These are phyloP conservation scores for Mohoua ochrocephala DNA, from an alignment of 2,113 vertebrate species.

Conservation along the genomic window DNA sequence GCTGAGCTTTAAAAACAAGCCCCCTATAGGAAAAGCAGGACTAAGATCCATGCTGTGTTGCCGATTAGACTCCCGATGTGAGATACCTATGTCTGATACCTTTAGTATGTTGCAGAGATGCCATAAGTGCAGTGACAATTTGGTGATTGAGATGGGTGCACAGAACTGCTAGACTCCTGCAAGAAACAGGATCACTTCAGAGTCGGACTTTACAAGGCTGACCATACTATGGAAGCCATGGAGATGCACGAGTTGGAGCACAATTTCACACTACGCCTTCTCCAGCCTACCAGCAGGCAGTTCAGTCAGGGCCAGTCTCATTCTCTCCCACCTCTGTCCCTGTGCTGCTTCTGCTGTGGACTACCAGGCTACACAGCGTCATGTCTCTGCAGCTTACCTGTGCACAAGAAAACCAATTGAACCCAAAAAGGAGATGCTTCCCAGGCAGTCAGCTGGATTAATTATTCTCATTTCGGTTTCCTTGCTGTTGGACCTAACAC, in stretches of 20 bases:
- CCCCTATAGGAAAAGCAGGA: neutral
- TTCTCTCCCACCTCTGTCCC: neutral
- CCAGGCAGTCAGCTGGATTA: neutral
- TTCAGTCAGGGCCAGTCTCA: neutral
- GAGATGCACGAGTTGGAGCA: accelerated
- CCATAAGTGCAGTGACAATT: accelerated
- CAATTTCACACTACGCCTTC: neutral
- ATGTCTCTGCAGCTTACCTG: neutral
- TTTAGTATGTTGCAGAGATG: neutral
- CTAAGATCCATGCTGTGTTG: neutral
- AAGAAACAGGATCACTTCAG: neutral
- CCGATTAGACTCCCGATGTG: accelerated
- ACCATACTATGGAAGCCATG: neutral
- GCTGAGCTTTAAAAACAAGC: neutral
- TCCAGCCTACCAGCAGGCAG: neutral
- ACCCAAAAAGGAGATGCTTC: neutral
- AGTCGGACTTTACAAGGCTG: neutral
- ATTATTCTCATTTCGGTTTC: neutral
- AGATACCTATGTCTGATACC: neutral
- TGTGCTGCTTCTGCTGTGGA: neutral
- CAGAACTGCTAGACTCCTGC: neutral
- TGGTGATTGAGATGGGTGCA: neutral
- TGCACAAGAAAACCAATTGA: neutral
- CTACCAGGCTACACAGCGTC: neutral
- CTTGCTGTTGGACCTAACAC: neutral